Base-by-base conservation (phyloP, 1,140 invertebrate species). In the Hylaeus anthracinus region DNA sequence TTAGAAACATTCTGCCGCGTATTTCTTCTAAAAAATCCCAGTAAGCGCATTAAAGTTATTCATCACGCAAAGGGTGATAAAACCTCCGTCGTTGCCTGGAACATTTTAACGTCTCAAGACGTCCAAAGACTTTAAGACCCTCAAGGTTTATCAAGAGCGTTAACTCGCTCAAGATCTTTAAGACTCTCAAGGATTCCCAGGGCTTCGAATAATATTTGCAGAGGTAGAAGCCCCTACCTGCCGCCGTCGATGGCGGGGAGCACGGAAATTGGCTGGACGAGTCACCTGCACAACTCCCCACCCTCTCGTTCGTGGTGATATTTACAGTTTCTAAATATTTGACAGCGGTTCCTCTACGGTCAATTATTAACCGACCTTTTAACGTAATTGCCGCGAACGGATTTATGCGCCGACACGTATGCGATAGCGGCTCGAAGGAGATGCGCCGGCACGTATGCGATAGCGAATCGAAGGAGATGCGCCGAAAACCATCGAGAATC, bases 311-410 rank as follows among this genome's bases (percentile, higher is more conserved):
- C 6, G 14, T 3, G 56, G 61, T 15, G 45, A 53, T 55, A 55
- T 26, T 26, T 14, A 5, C 39, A 37, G 63, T 5, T 12, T 14
- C 39, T 41, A 71, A 71, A 71, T 45, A 71, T 43, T 71, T 56
- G 5, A 26, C 26, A 61, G 5, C 14, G n/a, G 2, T 37, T 60
- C 48, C 61, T 43, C 70, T 39, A 64, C 43, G 41, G 72, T 88
- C 82, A 87, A 88, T 88, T 87, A 85, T 90, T 88, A 82, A 85
- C 4, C 45, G 43, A 10, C 72, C 80, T 87, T 85, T 87, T 78
- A 87, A 55, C 72, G 66, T 76, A 86, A 90, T 86, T 82, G 83
- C 83, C 71, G 61, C 67, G 72, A 78, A 87, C 79, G 71, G 69
- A 79, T 88, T 88, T 83, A 86, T 87, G 9, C n/a, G 14, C n/a